Evolutionary conservation across 2,797 vertebrate genomes (phyloP).

Genomic region (Alauda arvensis): DNA sequence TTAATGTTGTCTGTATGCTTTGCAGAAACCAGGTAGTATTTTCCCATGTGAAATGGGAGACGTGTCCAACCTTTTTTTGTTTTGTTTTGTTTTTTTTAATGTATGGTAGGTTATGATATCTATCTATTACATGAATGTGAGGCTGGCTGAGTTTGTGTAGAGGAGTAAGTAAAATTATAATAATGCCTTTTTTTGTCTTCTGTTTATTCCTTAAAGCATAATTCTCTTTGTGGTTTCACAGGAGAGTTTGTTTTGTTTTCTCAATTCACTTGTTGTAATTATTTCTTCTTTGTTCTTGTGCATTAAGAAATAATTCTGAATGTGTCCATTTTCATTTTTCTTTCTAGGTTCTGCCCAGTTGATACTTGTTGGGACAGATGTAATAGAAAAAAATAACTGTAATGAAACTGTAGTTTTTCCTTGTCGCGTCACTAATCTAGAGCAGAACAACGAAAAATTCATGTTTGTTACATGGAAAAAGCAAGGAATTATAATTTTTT

Average conservation of each 20-base stretch:
- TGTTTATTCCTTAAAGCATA: not conserved
- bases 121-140: not conserved
- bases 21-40: not conserved
- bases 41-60: not conserved
- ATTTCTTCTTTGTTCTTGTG: not conserved
- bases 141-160: not conserved
- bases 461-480: constrained; percentile 65
- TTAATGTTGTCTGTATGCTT: not conserved
- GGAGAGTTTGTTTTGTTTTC: not conserved
- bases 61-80: too few species aligned
- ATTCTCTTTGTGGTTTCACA: accelerated
- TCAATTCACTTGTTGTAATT: not conserved
- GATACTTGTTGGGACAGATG: not conserved
- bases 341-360: constrained; percentile 71
- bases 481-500: constrained; percentile 33
- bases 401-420: constrained; percentile 64
- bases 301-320: constrained; percentile 23
- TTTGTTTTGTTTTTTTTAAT: not conserved
- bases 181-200: not conserved
- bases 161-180: not conserved
- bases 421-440: constrained; percentile 62
- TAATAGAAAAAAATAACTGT: constrained; percentile 46
- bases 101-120: not conserved
- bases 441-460: not conserved
- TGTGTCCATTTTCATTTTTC: constrained; percentile 34